These are phyloP conservation scores for Lagopus leucura DNA, from an alignment of 2,113 vertebrate species.

Conservation along the genomic window DNA sequence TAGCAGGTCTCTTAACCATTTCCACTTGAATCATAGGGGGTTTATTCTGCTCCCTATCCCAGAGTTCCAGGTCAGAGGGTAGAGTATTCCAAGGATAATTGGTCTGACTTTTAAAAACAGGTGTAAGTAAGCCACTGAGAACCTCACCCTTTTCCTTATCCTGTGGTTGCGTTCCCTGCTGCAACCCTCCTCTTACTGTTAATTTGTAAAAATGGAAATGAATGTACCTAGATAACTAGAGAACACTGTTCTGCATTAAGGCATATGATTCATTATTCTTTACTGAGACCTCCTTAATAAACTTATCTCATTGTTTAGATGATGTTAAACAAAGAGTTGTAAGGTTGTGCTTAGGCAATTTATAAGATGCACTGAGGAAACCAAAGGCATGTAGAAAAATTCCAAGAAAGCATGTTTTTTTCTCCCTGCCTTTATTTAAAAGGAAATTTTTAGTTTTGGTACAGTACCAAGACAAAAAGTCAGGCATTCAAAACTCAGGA, in stretches of 20 bases:
- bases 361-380: not conserved
- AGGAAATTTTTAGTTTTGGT: slow-evolving; percentile 2
- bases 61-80: too few species aligned
- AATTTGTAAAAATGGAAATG: not conserved
- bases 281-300: not conserved
- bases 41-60: too few species aligned
- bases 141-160: too few species aligned
- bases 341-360: not conserved
- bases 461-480: slow-evolving; percentile 27
- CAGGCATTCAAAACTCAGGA: slow-evolving; percentile 36
- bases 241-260: not conserved
- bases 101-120: too few species aligned
- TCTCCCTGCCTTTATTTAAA: not conserved
- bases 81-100: too few species aligned
- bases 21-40: too few species aligned
- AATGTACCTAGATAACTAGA: not conserved
- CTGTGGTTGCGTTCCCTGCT: too few species aligned
- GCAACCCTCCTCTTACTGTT: too few species aligned
- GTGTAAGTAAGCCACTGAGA: too few species aligned
- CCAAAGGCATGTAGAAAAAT: not conserved
- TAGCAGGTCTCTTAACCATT: too few species aligned
- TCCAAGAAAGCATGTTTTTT: not conserved
- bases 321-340: not conserved
- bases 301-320: not conserved
- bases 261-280: not conserved